phyloP scores from a whole-genome alignment of 2,888 invertebrate genomes.

The Lathronympha strigana region DNA sequence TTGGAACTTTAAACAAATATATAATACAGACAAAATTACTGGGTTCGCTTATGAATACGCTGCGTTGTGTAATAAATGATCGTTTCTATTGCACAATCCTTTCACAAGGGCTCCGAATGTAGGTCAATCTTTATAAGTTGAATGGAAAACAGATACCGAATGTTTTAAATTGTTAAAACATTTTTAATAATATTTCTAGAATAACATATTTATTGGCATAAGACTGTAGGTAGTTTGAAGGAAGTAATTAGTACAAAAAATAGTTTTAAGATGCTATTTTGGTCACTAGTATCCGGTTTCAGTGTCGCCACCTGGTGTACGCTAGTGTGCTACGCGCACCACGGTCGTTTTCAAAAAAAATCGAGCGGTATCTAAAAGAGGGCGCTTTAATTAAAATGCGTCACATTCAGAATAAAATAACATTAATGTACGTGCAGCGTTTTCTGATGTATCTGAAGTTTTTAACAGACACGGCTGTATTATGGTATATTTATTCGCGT shows the following conservation, averaged over 20 bases:
- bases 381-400: conserved; percentile 3
- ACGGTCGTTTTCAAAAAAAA: neutral
- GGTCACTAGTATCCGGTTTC: conserved; percentile 28
- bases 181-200: conserved; percentile 31
- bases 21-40: conserved; percentile 73
- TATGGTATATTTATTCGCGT: too few relatives aligned
- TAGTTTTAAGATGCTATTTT: conserved; percentile 10
- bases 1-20: conserved; percentile 60
- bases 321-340: neutral
- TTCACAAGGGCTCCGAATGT: conserved; percentile 84
- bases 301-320: conserved; percentile 18
- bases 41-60: conserved; percentile 79
- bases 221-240: neutral
- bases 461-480: too few relatives aligned
- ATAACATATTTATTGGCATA: neutral
- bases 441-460: too few relatives aligned
- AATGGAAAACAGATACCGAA: conserved; percentile 61
- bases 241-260: neutral
- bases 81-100: conserved; percentile 85
- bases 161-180: conserved; percentile 20
- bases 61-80: conserved; percentile 83
- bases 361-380: conserved; percentile 3
- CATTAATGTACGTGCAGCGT: too few relatives aligned
- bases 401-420: too few relatives aligned
- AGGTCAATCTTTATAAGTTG: conserved; percentile 81